Conservation (phyloP, 92 coral and sea anemone species). For the Palythoa caribaeorum region DNA sequence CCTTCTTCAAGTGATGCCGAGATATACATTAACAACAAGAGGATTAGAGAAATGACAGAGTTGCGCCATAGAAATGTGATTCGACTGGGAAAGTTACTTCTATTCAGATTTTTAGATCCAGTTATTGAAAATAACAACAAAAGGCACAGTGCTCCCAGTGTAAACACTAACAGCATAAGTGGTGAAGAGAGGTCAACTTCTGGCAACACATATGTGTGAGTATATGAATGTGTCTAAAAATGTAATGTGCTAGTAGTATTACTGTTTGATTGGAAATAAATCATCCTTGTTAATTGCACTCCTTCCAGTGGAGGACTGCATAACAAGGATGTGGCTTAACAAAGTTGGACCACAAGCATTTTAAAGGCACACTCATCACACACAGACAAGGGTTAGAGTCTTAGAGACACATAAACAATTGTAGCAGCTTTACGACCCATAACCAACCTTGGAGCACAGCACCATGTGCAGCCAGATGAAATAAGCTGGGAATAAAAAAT, state of each 20-base stretch:
- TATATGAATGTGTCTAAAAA: neutral
- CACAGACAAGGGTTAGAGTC: too few species aligned
- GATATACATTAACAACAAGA: constrained; percentile 73
- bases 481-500: too few species aligned
- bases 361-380: too few species aligned
- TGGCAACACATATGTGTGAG: constrained; percentile 42
- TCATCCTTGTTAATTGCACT: too few species aligned
- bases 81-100: constrained; percentile 73
- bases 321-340: too few species aligned
- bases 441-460: too few species aligned
- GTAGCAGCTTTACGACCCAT: too few species aligned
- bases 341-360: too few species aligned
- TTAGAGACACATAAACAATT: too few species aligned
- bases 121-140: constrained; percentile 71
- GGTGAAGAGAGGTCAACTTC: constrained; percentile 39
- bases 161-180: constrained; percentile 74
- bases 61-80: constrained; percentile 77
- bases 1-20: constrained; percentile 90
- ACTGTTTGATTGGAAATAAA: neutral
- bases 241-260: neutral
- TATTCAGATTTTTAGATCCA: constrained; percentile 84
- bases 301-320: too few species aligned
- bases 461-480: too few species aligned
- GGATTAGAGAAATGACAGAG: constrained; percentile 85
- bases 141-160: constrained; percentile 70